phyloP scores from a whole-genome alignment of 1,140 invertebrate species.

The Drosophila eugracilis region DNA sequence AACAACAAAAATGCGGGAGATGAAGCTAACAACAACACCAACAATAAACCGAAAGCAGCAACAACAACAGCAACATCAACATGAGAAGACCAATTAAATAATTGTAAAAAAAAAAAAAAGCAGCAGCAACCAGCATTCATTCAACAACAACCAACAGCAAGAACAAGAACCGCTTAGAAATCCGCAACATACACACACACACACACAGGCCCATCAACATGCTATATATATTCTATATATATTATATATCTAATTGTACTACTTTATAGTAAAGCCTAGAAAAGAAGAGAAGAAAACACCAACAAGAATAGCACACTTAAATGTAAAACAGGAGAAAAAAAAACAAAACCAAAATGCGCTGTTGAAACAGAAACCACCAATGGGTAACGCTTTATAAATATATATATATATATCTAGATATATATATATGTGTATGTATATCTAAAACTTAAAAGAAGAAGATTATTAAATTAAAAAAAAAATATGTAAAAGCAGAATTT shows the following conservation, averaged over 20 bases:
- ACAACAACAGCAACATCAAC: constrained; percentile 9
- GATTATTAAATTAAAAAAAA: constrained; percentile 29
- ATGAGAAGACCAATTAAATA: constrained; percentile 28
- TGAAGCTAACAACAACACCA: constrained; percentile 16
- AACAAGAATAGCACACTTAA: constrained; percentile 35
- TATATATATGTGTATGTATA: constrained; percentile 28
- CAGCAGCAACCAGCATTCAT: constrained; percentile 20
- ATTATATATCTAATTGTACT: constrained; percentile 39
- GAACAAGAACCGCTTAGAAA: constrained; percentile 2
- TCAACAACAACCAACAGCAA: constrained; percentile 2
- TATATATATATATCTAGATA: constrained; percentile 26
- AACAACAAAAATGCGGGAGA: constrained; percentile 20
- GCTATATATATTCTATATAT: constrained; percentile 21
- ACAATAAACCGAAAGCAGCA: constrained; percentile 11
- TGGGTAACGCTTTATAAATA: constrained; percentile 78
- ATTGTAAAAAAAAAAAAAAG: no score
- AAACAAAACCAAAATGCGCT: constrained; percentile 60
- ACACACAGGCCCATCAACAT: constrained; percentile 15
- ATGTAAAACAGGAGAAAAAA: constrained; percentile 26
- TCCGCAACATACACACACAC: not conserved
- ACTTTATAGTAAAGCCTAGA: constrained; percentile 39
- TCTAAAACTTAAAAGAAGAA: constrained; percentile 14
- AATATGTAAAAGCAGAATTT: constrained; percentile 39
- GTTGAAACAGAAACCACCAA: constrained; percentile 81
- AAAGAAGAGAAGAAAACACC: constrained; percentile 17